Evolutionary conservation across 2,797 vertebrate genomes (phyloP).

Genomic region (Helarctos malayanus): DNA sequence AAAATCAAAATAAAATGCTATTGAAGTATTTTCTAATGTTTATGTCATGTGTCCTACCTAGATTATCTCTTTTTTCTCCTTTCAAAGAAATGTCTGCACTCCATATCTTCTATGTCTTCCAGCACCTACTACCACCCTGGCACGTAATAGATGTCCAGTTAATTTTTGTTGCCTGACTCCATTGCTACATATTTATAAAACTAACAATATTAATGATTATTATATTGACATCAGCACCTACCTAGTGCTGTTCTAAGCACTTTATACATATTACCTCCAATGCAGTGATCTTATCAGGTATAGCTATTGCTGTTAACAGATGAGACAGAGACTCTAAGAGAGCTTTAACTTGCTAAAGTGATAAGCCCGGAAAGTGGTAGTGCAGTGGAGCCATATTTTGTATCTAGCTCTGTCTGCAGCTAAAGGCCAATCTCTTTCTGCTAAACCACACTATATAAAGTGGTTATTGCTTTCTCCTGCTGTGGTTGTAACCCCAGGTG

Average conservation of each 20-base stretch:
- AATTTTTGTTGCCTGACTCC: slow-evolving; percentile 55
- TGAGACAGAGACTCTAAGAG: neutral
- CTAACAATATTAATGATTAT: slow-evolving; percentile 20
- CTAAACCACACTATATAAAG: neutral
- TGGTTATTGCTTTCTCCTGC: slow-evolving; percentile 39
- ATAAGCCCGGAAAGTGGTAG: neutral
- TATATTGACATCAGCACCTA: neutral
- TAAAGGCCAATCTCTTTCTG: neutral
- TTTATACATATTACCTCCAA: neutral
- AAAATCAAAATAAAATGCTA: slow-evolving; percentile 31
- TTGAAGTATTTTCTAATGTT: slow-evolving; percentile 50
- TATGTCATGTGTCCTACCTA: slow-evolving; percentile 43
- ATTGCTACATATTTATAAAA: slow-evolving; percentile 33
- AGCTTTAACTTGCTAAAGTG: slow-evolving; percentile 21
- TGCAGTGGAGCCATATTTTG: neutral
- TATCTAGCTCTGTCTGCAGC: neutral
- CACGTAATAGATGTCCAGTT: neutral
- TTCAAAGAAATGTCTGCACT: slow-evolving; percentile 4
- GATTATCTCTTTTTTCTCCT: slow-evolving; percentile 38
- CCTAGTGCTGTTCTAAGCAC: neutral
- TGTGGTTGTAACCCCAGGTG: neutral
- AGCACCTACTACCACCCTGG: neutral
- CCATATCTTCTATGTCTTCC: neutral
- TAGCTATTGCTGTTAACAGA: neutral
- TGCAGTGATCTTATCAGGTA: neutral